Evolutionary conservation across 1,140 invertebrate genomes (phyloP).

Genomic region (Pantala flavescens): DNA sequence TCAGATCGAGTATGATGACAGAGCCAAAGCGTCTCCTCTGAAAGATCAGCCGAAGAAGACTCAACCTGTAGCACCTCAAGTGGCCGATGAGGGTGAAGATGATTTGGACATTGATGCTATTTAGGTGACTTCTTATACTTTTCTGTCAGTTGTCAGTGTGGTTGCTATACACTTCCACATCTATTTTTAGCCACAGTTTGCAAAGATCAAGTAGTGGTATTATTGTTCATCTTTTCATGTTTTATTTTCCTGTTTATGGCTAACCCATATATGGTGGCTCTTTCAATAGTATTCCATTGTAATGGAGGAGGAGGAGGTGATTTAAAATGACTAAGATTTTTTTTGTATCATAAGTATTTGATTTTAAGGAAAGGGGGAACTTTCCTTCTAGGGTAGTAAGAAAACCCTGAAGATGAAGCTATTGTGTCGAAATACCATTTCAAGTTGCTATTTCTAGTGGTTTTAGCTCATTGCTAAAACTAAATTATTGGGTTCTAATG

Average conservation of each 20-base stretch:
- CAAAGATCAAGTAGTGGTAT: background rate
- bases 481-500: constrained; percentile 8
- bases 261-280: background rate
- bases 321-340: constrained; percentile 4
- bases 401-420: constrained; percentile 1
- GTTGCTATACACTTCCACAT: background rate
- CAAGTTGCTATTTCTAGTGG: constrained; percentile 6
- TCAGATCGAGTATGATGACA: constrained; percentile 79
- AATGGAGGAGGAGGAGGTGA: constrained; percentile 2
- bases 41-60: constrained; percentile 47
- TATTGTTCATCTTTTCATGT: constrained; percentile 8
- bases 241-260: background rate
- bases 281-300: constrained; percentile 10
- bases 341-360: constrained; percentile 8
- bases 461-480: constrained; percentile 3
- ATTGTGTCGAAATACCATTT: background rate
- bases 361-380: background rate
- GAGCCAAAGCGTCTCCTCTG: constrained; percentile 62
- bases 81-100: constrained; percentile 61
- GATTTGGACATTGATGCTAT: constrained; percentile 87
- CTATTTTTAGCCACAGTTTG: background rate
- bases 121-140: constrained; percentile 40
- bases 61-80: constrained; percentile 37
- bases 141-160: constrained; percentile 17
- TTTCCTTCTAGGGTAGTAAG: background rate